Conservation (phyloP, 2,888 invertebrate species). For the Empis stercorea region DNA sequence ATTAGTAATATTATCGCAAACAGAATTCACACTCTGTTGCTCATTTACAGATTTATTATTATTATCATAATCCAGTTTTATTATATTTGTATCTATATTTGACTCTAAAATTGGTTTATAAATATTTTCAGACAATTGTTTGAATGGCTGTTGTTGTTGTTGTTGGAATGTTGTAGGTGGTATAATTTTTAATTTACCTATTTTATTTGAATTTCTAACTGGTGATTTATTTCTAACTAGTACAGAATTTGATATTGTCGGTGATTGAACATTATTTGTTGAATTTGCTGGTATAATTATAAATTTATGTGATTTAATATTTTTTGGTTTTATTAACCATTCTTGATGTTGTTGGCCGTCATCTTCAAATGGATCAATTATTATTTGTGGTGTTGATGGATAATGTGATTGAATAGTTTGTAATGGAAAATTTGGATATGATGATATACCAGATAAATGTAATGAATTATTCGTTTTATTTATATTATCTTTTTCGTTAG, state of each 20-base stretch:
- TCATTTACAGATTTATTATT: background rate
- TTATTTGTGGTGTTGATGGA: background rate
- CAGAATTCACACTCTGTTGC: background rate
- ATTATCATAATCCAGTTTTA: too few relatives aligned
- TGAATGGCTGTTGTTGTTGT: too few relatives aligned
- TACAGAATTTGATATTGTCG: background rate
- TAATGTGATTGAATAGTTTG: background rate
- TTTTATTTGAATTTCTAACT: too few relatives aligned
- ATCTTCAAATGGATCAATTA: background rate
- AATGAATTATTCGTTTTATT: background rate
- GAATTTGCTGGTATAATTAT: background rate
- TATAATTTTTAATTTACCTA: background rate
- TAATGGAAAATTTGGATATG: background rate
- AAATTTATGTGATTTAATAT: background rate
- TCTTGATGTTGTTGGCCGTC: too few relatives aligned
- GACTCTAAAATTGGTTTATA: too few relatives aligned
- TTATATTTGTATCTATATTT: too few relatives aligned
- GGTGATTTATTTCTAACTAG: background rate
- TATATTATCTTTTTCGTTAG: too few relatives aligned
- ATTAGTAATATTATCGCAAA: too few relatives aligned
- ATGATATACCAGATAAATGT: background rate
- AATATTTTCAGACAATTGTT: too few relatives aligned
- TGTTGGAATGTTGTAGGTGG: background rate
- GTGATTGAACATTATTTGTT: background rate
- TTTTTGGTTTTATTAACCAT: background rate